Evolutionary conservation across 2,113 vertebrate genomes (phyloP).

Genomic region (Urocolius indicus): DNA sequence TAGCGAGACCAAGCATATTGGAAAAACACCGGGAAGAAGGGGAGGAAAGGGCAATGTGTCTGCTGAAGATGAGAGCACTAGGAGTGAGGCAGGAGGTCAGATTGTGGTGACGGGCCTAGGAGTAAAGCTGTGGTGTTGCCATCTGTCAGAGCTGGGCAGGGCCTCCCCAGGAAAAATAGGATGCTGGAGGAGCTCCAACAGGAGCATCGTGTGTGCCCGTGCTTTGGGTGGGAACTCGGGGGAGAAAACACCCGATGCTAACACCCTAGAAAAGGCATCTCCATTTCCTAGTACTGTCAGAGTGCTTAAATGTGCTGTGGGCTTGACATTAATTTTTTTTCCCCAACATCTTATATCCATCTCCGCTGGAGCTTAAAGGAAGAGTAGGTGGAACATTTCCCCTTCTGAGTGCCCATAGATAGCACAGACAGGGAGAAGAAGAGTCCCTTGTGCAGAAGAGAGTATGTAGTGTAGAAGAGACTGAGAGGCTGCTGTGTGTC

Average conservation of each 20-base stretch:
- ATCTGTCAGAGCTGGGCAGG: not conserved
- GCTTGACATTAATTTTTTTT: not conserved
- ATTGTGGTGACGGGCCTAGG: not conserved
- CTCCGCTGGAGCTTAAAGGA: not conserved
- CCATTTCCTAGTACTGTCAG: not conserved
- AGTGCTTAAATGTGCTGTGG: not conserved
- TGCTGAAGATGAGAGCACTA: not conserved
- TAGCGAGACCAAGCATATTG: not conserved
- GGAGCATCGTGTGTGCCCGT: rapidly evolving
- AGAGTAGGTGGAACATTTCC: not conserved
- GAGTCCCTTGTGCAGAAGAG: not conserved
- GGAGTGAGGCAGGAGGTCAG: not conserved
- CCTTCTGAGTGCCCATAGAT: not conserved
- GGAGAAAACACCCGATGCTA: not conserved
- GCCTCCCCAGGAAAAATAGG: not conserved
- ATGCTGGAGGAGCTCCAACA: not conserved
- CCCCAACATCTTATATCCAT: not conserved
- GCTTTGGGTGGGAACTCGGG: not conserved
- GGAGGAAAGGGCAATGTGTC: not conserved
- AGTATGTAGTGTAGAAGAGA: not conserved
- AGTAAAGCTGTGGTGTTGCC: not conserved
- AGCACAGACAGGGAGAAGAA: not conserved
- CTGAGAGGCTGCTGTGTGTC: not conserved
- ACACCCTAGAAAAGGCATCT: not conserved
- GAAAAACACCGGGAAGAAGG: slow-evolving; percentile 2